Evolutionary conservation across 2,888 invertebrate genomes (phyloP).

Genomic region (Lepeophtheirus nordmannii): DNA sequence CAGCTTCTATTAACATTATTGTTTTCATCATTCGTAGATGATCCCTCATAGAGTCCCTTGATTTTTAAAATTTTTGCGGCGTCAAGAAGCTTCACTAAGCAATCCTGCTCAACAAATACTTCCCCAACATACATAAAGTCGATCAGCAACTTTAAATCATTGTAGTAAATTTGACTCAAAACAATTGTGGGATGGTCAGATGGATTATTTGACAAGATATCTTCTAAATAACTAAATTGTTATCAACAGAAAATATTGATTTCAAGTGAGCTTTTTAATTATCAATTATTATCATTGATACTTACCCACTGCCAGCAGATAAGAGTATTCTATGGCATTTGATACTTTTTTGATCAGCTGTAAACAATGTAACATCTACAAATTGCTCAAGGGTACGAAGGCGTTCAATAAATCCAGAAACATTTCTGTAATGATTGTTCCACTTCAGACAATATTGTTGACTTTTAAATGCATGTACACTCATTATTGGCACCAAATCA

Average conservation of each 20-base stretch:
- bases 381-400: not conserved
- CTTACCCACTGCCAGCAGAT: conserved; percentile 20
- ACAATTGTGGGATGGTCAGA: conserved; percentile 20
- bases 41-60: conserved; percentile 17
- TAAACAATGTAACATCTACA: conserved; percentile 17
- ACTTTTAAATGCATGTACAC: too few relatives aligned
- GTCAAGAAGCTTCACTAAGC: conserved; percentile 8
- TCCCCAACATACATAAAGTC: conserved; percentile 23
- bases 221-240: conserved; percentile 5
- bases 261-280: too few relatives aligned
- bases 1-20: too few relatives aligned
- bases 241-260: not conserved
- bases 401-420: not conserved
- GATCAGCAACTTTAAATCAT: conserved; percentile 15
- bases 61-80: conserved; percentile 15
- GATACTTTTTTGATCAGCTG: conserved; percentile 11
- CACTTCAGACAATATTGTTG: conserved; percentile 21
- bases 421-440: conserved; percentile 18
- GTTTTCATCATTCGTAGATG: too few relatives aligned
- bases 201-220: conserved; percentile 12
- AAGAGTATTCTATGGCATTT: conserved; percentile 9
- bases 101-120: conserved; percentile 12
- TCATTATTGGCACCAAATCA: too few relatives aligned
- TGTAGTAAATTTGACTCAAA: conserved; percentile 1
- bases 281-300: not conserved